phyloP scores from a whole-genome alignment of 2,888 invertebrate genomes.

The Scaptomyza polygonia region DNA sequence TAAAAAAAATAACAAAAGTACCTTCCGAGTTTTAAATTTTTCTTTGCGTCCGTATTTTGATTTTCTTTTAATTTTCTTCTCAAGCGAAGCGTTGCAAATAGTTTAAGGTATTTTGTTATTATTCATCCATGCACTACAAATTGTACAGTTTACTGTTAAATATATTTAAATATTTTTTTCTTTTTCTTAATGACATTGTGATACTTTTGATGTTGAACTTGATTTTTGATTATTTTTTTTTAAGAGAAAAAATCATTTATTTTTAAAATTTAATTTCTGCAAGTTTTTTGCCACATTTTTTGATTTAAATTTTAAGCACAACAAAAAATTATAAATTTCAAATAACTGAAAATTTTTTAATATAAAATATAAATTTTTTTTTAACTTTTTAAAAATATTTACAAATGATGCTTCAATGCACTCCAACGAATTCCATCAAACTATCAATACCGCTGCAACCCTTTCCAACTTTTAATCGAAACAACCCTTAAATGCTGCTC shows the following conservation, averaged over 20 bases:
- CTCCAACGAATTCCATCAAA: conserved; percentile 4
- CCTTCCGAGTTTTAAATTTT: background rate
- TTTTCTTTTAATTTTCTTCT: background rate
- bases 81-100: background rate
- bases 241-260: too few species aligned
- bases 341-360: too few species aligned
- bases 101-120: conserved; percentile 13
- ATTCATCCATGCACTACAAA: background rate
- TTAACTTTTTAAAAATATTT: too few species aligned
- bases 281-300: too few species aligned
- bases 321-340: too few species aligned
- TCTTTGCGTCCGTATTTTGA: background rate
- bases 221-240: too few species aligned
- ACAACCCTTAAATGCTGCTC: conserved; percentile 42
- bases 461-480: background rate
- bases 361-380: background rate
- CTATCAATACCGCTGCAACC: conserved; percentile 2
- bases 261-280: too few species aligned
- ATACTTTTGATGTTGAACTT: too few species aligned
- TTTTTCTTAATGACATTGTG: too few species aligned
- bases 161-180: too few species aligned
- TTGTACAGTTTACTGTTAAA: background rate
- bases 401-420: background rate
- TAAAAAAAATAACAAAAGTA: conserved; percentile 16
- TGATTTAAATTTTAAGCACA: too few species aligned